These are phyloP conservation scores for Drosophila nigritarsus DNA, from an alignment of 2,888 invertebrate genomes.

Conservation along the genomic window DNA sequence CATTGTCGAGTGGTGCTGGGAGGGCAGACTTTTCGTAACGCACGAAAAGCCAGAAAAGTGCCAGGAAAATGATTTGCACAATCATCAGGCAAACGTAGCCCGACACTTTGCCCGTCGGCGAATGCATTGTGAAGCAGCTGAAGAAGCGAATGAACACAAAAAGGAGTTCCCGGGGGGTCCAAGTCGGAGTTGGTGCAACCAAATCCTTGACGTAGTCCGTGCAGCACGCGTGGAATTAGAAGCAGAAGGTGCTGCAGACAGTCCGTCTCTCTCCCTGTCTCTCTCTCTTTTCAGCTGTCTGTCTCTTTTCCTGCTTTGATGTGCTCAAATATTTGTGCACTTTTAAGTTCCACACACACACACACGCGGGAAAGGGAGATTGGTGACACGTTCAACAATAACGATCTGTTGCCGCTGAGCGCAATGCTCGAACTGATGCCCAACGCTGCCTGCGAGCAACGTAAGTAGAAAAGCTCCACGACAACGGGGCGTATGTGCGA, in stretches of 20 bases:
- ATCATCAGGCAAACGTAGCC: conserved; percentile 85
- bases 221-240: conserved; percentile 75
- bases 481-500: conserved; percentile 81
- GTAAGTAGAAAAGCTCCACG: conserved; percentile 67
- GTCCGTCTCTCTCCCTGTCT: conserved; percentile 11
- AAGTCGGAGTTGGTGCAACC: conserved; percentile 35
- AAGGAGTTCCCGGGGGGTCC: conserved; percentile 15
- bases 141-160: conserved; percentile 6
- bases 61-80: conserved; percentile 86
- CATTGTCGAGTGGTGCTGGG: conserved; percentile 64
- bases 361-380: conserved; percentile 1
- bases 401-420: conserved; percentile 74
- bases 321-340: conserved; percentile 54
- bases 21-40: conserved; percentile 85
- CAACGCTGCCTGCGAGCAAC: conserved; percentile 47
- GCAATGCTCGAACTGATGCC: conserved; percentile 72
- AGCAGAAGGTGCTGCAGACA: conserved; percentile 61
- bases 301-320: conserved; percentile 14
- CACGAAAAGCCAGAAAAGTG: conserved; percentile 86
- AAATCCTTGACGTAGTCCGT: conserved; percentile 64
- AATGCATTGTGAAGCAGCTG: conserved; percentile 79
- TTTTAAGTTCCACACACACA: conserved; percentile 30
- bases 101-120: conserved; percentile 81
- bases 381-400: conserved; percentile 9
- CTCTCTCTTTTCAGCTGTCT: not conserved